phyloP scores from a whole-genome alignment of 2,797 vertebrate species.

The Cercopithecus petaurista region DNA sequence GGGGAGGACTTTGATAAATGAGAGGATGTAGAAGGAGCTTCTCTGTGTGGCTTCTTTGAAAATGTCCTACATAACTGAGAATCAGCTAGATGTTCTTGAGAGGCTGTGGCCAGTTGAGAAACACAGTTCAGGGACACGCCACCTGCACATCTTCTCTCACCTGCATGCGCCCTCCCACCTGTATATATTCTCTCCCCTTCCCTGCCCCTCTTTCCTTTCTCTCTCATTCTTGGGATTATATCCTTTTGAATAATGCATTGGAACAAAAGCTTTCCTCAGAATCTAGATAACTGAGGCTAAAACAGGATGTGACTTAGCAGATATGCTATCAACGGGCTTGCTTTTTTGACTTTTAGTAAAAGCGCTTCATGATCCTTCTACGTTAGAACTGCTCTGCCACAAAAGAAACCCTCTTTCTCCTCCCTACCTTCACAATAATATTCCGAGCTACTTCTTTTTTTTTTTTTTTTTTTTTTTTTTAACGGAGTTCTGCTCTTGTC shows the following conservation, averaged over 20 bases:
- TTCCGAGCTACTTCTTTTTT: not conserved
- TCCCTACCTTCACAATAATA: not conserved
- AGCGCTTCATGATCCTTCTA: constrained; percentile 38
- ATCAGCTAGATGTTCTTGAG: constrained; percentile 27
- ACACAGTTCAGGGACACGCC: not conserved
- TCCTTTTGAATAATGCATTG: not conserved
- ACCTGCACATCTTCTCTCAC: too few relatives aligned
- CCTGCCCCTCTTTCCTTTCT: not conserved
- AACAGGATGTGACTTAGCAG: constrained; percentile 31
- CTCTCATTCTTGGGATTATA: not conserved
- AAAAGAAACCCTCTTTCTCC: not conserved
- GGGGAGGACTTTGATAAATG: not conserved
- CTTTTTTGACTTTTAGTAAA: constrained; percentile 42
- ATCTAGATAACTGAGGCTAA: not conserved
- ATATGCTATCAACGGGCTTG: constrained; percentile 19
- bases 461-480: too few relatives aligned
- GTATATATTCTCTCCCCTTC: not conserved
- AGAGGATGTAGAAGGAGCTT: not conserved
- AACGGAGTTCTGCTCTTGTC: too few relatives aligned
- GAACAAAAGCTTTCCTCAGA: constrained; percentile 23
- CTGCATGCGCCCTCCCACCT: not conserved
- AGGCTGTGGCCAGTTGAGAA: not conserved
- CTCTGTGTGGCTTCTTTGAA: not conserved
- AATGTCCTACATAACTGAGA: not conserved
- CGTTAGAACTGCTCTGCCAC: constrained; percentile 8